Conservation (phyloP, 2,113 vertebrate species). For the Myrmophylax atrothorax region DNA sequence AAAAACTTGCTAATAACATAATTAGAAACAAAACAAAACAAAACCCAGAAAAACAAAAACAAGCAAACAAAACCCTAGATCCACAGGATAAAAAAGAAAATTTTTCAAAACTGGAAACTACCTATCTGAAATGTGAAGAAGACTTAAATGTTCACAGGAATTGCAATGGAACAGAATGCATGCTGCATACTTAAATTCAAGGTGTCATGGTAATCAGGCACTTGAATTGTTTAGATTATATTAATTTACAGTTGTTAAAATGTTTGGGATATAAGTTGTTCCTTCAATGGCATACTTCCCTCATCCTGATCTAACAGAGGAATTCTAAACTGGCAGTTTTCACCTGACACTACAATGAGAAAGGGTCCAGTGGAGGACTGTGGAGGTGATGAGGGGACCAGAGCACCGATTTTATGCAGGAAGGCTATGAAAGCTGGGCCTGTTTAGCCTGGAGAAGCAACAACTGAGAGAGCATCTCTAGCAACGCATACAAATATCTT, state of each 20-base stretch:
- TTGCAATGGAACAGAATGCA: not conserved
- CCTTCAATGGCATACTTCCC: not conserved
- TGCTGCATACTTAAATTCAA: not conserved
- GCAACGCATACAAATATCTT: not conserved
- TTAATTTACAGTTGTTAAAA: not conserved
- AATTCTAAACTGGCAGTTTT: not conserved
- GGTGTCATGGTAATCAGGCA: not conserved
- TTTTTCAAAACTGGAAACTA: not conserved
- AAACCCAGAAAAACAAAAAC: not conserved
- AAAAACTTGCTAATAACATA: not conserved
- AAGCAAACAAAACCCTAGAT: not conserved
- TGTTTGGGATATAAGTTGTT: not conserved
- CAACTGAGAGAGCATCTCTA: not conserved
- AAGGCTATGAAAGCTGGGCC: not conserved
- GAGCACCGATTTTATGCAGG: not conserved
- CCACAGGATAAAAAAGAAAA: not conserved
- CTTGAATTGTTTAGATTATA: not conserved
- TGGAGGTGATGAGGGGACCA: no score
- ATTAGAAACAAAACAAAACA: not conserved
- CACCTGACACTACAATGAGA: not conserved
- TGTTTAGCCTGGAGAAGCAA: not conserved
- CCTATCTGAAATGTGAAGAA: not conserved
- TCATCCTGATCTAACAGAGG: not conserved
- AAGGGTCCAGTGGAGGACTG: not conserved
- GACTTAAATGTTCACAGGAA: not conserved